Evolutionary conservation across 2,888 invertebrate species (phyloP), one percentile per base, ranked within the genome.

Genomic region (Dasysyrphus tricinctus): DNA sequence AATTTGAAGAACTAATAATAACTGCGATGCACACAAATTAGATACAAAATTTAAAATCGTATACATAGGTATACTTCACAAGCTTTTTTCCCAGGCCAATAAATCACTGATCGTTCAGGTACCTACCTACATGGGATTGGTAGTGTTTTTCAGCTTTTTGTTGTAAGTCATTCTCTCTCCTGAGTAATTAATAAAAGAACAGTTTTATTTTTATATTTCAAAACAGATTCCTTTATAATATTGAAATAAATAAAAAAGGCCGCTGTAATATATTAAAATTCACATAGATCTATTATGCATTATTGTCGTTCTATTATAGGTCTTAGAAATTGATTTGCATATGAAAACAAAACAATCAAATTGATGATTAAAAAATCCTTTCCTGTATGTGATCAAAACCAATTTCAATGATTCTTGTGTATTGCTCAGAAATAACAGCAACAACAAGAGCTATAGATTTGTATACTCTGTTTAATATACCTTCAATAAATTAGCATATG

Each of bases 281-380:
- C 47, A 44, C 29, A 19, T 59, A 47, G 44, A 75, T 39, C 39
- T 56, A 37, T 24, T 12, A 6, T n/a, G 42, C 37, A 24, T 24
- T 24, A 24, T 24, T 24, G 24, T 16, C 57, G 37, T 44, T 63
- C 32, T 16, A 24, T 29, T 16, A 44, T n/a, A 34, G 9, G 32
- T 32, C 5, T 34, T 5, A 29, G 56, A 47, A 49, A 80, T 80
- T 47, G 81, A 86, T 86, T 86, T 86, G 82, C 86, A 86, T 86
- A 86, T 75, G 78, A 86, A 86, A 86, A 76, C 82, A 72, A 79
- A 78, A 75, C 82, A 86, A 86, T 82, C 79, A 82, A 82, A 82
- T 82, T 70, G 81, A 78, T 86, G 86, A 82, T 86, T 79, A 81
- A 82, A 86, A 86, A 82, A 86, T 86, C 70, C 77, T 84, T 85